Percentiles rank a stretch among this genome's conserved stretches.
Conservation (phyloP, 2,113 vertebrate species). For the Sorex araneus region DNA sequence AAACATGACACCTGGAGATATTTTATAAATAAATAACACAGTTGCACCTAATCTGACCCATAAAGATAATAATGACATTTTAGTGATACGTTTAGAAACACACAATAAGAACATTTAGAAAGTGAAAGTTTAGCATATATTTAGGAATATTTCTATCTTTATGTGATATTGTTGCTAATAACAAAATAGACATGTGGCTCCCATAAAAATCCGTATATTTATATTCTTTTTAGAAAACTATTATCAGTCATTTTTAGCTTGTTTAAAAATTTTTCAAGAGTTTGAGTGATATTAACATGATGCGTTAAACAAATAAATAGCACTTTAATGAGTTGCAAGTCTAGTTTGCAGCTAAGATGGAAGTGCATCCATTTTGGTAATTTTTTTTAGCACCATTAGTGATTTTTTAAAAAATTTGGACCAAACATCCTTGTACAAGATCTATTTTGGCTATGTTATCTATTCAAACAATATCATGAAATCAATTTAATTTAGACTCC, state of each 20-base stretch:
- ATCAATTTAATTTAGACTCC: constrained; percentile 15
- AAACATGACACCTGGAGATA: background rate
- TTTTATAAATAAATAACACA: background rate
- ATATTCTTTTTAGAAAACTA: background rate
- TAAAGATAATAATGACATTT: background rate
- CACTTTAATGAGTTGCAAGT: background rate
- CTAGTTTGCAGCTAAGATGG: background rate
- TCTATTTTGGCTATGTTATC: background rate
- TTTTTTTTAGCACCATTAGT: background rate
- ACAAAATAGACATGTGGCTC: background rate
- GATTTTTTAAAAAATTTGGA: background rate
- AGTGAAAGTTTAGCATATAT: background rate
- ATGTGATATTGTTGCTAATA: background rate
- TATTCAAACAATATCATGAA: constrained; percentile 23
- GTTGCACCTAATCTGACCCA: background rate
- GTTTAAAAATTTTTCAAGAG: constrained; percentile 16
- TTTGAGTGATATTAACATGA: constrained; percentile 13
- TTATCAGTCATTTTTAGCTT: background rate
- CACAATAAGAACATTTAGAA: background rate
- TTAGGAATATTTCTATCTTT: background rate
- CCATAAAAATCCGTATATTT: background rate
- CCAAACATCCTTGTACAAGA: background rate
- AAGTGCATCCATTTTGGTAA: background rate
- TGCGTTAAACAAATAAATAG: constrained; percentile 4
- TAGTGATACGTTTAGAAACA: constrained; percentile 2